A percentile compares a stretch with the other conserved stretches of the same genome.
phyloP scores from a whole-genome alignment of 2,113 vertebrate genomes.

The Hystrix brachyura region DNA sequence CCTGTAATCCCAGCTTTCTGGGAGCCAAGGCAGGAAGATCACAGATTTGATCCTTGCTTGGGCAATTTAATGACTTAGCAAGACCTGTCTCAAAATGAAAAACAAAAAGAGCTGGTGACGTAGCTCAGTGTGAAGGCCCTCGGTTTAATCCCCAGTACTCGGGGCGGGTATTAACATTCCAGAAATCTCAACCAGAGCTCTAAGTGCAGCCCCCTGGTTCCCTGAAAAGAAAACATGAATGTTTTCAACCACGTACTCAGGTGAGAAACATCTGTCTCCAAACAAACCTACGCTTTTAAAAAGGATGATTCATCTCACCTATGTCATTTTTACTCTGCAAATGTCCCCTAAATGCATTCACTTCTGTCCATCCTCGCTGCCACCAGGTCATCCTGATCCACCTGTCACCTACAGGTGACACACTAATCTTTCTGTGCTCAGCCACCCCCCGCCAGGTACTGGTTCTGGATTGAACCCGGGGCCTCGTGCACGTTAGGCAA shows the following conservation, averaged over 20 bases:
- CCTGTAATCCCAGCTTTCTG: background rate
- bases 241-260: background rate
- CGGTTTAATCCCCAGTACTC: background rate
- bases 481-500: background rate
- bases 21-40: background rate
- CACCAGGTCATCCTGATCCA: background rate
- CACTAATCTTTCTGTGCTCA: background rate
- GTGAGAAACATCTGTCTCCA: background rate
- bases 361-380: background rate
- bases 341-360: background rate
- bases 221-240: background rate
- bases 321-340: background rate
- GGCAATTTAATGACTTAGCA: background rate
- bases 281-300: background rate
- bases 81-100: background rate
- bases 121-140: background rate
- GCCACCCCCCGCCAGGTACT: background rate
- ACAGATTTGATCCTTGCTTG: background rate
- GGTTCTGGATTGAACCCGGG: background rate
- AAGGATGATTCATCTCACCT: background rate
- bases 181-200: background rate
- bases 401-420: no score
- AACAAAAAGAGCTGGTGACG: background rate
- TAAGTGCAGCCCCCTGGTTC: background rate
- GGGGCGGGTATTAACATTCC: background rate